A percentile compares a stretch with the other conserved stretches of the same genome.
Evolutionary conservation across 2,113 vertebrate genomes (phyloP).

Genomic region (Amblyornis subalaris): DNA sequence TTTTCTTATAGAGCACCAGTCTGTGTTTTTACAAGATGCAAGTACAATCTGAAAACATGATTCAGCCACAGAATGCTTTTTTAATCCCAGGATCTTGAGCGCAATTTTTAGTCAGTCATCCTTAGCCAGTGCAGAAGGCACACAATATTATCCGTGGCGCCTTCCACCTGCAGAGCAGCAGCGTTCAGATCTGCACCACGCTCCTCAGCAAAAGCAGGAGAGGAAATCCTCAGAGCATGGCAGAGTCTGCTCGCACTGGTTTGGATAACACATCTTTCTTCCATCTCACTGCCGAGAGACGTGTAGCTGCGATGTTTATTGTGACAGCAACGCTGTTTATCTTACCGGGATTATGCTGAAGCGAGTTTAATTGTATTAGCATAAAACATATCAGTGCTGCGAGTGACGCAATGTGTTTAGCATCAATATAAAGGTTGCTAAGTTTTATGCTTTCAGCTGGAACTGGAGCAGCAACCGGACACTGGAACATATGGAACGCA

Average conservation of each 20-base stretch:
- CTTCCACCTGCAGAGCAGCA: conserved; percentile 30
- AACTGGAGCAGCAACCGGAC: conserved; percentile 66
- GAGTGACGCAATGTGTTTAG: conserved; percentile 78
- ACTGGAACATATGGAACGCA: conserved; percentile 74
- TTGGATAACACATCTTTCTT: conserved; percentile 63
- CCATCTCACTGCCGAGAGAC: neutral
- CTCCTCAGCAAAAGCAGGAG: conserved; percentile 30
- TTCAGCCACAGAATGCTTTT: neutral
- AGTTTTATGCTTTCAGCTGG: conserved; percentile 71
- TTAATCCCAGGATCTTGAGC: neutral
- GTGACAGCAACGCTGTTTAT: conserved; percentile 73
- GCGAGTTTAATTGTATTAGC: conserved; percentile 72
- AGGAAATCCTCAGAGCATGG: neutral
- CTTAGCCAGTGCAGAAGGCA: neutral
- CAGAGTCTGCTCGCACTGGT: neutral
- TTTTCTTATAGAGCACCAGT: neutral
- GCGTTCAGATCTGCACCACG: neutral
- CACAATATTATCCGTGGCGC: conserved; percentile 35
- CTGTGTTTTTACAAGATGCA: neutral
- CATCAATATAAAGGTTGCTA: conserved; percentile 79
- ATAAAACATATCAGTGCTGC: conserved; percentile 65
- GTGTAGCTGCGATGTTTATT: conserved; percentile 64
- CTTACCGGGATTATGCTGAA: conserved; percentile 68
- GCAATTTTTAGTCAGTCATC: neutral
- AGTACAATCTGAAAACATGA: neutral